These are phyloP conservation scores for Monoplex corrugatus DNA, from an alignment of 2,888 invertebrate genomes.

Conservation along the genomic window DNA sequence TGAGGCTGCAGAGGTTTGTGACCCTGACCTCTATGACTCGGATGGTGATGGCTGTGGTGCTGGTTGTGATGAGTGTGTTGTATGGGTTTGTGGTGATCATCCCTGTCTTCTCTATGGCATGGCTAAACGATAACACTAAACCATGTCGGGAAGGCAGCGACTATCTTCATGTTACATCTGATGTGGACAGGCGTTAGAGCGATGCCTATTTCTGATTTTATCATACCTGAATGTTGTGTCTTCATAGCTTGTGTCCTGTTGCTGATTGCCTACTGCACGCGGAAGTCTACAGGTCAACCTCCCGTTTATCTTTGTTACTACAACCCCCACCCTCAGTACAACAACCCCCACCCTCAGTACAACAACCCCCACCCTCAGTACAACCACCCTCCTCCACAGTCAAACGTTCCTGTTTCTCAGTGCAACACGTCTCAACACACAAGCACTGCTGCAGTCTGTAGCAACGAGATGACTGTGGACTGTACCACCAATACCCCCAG, in stretches of 20 bases:
- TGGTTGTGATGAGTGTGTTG: not conserved
- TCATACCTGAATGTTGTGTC: not conserved
- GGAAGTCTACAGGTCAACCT: not conserved
- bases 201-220: not conserved
- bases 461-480: too few relatives aligned
- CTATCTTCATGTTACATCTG: not conserved
- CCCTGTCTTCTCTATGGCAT: not conserved
- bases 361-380: too few relatives aligned
- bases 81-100: not conserved
- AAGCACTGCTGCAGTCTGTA: too few relatives aligned
- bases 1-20: not conserved
- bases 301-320: not conserved
- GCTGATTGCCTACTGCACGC: not conserved
- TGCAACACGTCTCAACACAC: too few relatives aligned
- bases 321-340: not conserved
- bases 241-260: not conserved
- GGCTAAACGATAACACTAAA: not conserved
- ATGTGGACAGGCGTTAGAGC: not conserved
- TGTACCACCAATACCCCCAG: too few relatives aligned
- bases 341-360: too few relatives aligned
- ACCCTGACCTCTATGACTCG: not conserved
- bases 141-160: not conserved
- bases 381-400: too few relatives aligned
- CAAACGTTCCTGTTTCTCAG: too few relatives aligned
- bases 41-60: not conserved